Evolutionary conservation across 2,888 invertebrate species (phyloP).

Genomic region (Cephus nigrinus): DNA sequence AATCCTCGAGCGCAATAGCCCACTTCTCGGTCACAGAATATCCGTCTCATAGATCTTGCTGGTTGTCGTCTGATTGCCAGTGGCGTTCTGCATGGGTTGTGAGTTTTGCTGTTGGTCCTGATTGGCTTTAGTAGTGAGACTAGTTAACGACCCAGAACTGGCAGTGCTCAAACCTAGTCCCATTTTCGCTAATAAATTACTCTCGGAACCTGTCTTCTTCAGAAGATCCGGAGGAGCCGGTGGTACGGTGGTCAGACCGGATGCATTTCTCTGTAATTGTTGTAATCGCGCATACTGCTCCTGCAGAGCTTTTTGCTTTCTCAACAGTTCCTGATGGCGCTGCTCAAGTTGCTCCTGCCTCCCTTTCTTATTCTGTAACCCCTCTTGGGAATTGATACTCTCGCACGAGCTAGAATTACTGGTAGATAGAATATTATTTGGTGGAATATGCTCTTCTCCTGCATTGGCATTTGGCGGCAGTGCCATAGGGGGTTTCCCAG

Average conservation of each 20-base stretch:
- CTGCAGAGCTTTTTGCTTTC: constrained; percentile 88
- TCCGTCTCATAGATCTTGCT: constrained; percentile 93
- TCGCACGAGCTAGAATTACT: constrained; percentile 82
- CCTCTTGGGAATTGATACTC: constrained; percentile 81
- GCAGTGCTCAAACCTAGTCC: constrained; percentile 74
- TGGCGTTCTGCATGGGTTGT: constrained; percentile 28
- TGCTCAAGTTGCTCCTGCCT: constrained; percentile 85
- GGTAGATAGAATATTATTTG: constrained; percentile 66
- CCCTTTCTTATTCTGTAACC: constrained; percentile 69
- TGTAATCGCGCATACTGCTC: constrained; percentile 92
- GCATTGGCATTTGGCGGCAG: constrained; percentile 41
- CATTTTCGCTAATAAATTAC: constrained; percentile 86
- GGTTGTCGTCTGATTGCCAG: constrained; percentile 69
- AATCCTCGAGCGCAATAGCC: constrained; percentile 16
- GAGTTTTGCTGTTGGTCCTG: constrained; percentile 46
- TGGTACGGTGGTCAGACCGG: constrained; percentile 71
- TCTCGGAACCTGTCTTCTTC: constrained; percentile 90
- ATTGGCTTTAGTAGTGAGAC: constrained; percentile 67
- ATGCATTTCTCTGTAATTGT: constrained; percentile 84
- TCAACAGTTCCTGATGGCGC: constrained; percentile 87
- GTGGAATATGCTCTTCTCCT: constrained; percentile 21
- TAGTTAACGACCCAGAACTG: constrained; percentile 73
- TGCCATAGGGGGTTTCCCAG: constrained; percentile 56
- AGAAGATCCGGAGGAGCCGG: constrained; percentile 75
- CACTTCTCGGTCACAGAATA: constrained; percentile 81